These are phyloP conservation scores for Lacerta viridis DNA, from an alignment of 2,797 vertebrate genomes.

Conservation along the genomic window DNA sequence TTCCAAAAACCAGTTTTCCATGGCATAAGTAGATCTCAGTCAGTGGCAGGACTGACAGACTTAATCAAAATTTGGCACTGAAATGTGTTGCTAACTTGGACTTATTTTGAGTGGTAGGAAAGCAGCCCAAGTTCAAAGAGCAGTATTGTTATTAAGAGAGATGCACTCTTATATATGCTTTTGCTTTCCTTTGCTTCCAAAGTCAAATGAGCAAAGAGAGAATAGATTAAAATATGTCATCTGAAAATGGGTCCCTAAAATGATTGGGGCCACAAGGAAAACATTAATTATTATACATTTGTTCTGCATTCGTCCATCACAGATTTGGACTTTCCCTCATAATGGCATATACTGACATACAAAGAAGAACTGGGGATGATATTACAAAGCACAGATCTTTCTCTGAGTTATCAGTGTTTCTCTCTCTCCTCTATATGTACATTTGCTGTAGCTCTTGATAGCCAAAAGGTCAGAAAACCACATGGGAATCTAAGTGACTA, in stretches of 20 bases:
- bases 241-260: neutral
- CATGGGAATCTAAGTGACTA: neutral
- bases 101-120: neutral
- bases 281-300: neutral
- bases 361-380: neutral
- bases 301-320: neutral
- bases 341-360: neutral
- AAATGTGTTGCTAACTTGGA: neutral
- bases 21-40: neutral
- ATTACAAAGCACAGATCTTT: neutral
- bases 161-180: neutral
- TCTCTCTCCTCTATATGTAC: neutral
- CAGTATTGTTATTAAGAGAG: constrained; percentile 9
- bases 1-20: constrained; percentile 4
- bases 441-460: neutral
- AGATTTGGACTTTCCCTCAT: neutral
- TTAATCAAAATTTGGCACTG: constrained; percentile 9
- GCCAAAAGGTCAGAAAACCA: neutral
- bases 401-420: neutral
- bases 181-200: neutral
- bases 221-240: neutral
- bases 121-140: neutral
- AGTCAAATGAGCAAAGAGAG: neutral
- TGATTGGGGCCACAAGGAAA: neutral
- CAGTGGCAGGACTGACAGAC: neutral